These are phyloP conservation scores for Origma solitaria DNA, from an alignment of 2,113 vertebrate genomes.

Conservation along the genomic window DNA sequence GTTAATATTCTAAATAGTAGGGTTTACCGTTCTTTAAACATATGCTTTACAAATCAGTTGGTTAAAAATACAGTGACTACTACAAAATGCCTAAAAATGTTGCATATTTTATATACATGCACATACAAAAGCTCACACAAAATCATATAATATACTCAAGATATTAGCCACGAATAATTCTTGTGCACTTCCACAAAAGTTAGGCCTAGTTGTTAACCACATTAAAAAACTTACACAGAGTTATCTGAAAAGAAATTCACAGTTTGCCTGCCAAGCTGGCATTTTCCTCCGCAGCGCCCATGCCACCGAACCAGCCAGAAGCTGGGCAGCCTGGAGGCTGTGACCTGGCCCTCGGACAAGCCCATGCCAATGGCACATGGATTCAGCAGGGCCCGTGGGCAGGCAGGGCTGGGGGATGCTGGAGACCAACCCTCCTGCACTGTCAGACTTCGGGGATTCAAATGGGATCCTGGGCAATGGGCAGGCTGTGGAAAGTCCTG, in stretches of 20 bases:
- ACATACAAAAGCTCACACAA: neutral
- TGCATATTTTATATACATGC: neutral
- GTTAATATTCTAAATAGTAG: neutral
- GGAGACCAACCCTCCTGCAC: accelerated
- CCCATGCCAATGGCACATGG: accelerated
- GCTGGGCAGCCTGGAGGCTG: neutral
- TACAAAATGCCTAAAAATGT: neutral
- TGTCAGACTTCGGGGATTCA: neutral
- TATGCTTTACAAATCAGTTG: neutral
- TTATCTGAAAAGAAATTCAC: neutral
- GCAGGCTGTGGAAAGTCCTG: neutral
- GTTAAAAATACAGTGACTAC: neutral
- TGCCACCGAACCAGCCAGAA: accelerated
- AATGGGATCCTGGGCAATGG: neutral
- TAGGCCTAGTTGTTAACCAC: neutral
- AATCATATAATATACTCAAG: neutral
- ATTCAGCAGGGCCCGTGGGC: neutral
- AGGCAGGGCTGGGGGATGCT: neutral
- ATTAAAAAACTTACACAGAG: neutral
- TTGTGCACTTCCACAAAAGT: neutral
- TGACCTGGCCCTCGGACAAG: too few species aligned
- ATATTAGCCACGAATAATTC: neutral
- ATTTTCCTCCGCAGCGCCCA: accelerated
- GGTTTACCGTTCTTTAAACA: neutral
- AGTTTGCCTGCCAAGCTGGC: neutral